A percentile compares a stretch with the other conserved stretches of the same genome.
These are phyloP conservation scores for Microplitis deprimator DNA, from an alignment of 2,888 invertebrate genomes.

Conservation along the genomic window DNA sequence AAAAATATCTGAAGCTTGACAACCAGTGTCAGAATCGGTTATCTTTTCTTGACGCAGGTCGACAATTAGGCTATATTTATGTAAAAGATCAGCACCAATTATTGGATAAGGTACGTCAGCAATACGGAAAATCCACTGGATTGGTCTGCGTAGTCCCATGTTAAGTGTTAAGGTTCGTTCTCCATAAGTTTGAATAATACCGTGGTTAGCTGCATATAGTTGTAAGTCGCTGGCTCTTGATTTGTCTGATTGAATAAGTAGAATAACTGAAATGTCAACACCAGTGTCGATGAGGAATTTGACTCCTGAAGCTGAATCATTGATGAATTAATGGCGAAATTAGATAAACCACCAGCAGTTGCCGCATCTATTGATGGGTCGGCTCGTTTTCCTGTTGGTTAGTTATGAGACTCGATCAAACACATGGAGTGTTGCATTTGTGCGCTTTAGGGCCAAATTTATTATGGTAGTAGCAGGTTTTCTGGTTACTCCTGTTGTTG, in stretches of 20 bases:
- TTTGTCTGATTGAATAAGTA: not conserved
- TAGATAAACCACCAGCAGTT: constrained; percentile 13
- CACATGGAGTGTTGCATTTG: too few species aligned
- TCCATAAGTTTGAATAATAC: not conserved
- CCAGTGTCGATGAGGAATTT: constrained; percentile 7
- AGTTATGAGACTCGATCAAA: too few species aligned
- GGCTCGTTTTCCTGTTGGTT: constrained; percentile 24
- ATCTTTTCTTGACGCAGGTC: not conserved
- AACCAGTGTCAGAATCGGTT: not conserved
- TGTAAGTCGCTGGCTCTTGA: not conserved
- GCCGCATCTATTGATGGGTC: constrained; percentile 25
- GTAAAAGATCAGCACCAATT: not conserved
- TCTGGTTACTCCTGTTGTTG: too few species aligned
- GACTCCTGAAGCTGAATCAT: not conserved
- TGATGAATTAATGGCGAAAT: not conserved
- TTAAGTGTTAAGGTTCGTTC: not conserved
- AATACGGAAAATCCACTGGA: constrained; percentile 6
- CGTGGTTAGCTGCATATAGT: not conserved
- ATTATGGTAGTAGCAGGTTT: too few species aligned
- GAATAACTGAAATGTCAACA: not conserved
- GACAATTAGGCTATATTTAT: not conserved
- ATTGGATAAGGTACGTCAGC: constrained; percentile 17
- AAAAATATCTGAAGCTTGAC: not conserved
- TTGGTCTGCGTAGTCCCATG: not conserved
- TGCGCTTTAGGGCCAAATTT: too few species aligned